Evolutionary conservation across 2,888 invertebrate genomes (phyloP).

Genomic region (Chymomyza fuscimana): DNA sequence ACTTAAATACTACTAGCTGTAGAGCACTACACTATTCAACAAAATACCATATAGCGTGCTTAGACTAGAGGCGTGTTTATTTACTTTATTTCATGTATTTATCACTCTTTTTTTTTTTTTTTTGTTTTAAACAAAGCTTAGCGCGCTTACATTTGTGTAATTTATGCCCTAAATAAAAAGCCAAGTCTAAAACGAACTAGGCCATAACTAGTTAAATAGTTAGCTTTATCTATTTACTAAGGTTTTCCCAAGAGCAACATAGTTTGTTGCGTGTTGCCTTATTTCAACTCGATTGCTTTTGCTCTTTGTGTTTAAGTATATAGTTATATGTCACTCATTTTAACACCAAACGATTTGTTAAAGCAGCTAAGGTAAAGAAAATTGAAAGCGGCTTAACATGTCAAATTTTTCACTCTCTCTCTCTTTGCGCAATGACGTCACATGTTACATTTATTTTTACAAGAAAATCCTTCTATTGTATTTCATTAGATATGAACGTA

Average conservation of each 20-base stretch:
- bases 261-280: background rate
- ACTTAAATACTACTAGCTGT: background rate
- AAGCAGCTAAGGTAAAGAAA: too few relatives aligned
- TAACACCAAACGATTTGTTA: too few relatives aligned
- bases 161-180: background rate
- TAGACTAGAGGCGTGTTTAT: background rate
- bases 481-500: too few relatives aligned
- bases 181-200: background rate
- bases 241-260: background rate
- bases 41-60: background rate
- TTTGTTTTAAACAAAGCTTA: background rate
- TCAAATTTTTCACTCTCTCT: too few relatives aligned
- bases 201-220: background rate
- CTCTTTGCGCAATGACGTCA: too few relatives aligned
- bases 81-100: background rate
- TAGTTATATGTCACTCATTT: too few relatives aligned
- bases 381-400: too few relatives aligned
- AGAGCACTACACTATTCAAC: background rate
- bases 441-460: too few relatives aligned
- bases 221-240: background rate
- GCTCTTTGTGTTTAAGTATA: background rate
- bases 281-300: background rate
- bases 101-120: slow-evolving; percentile 3
- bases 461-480: too few relatives aligned
- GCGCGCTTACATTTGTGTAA: background rate